Conservation (phyloP, 2,888 invertebrate genomes). For the Amiota communis region DNA sequence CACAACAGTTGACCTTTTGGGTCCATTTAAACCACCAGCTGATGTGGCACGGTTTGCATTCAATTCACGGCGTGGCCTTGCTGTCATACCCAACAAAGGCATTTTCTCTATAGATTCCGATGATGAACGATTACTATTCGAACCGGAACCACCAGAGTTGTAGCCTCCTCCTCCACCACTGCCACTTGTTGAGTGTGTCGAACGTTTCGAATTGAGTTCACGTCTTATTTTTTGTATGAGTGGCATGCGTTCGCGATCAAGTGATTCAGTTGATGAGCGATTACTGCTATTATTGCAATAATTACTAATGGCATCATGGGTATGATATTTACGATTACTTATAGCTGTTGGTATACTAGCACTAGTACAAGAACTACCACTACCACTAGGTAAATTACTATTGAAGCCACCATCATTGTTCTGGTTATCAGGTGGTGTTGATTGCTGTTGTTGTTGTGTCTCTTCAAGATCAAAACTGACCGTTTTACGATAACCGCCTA, state of each 20-base stretch:
- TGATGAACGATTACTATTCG: slow-evolving; percentile 66
- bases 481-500: slow-evolving; percentile 68
- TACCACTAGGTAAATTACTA: background rate
- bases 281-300: slow-evolving; percentile 45
- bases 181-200: slow-evolving; percentile 53
- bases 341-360: slow-evolving; percentile 26
- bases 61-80: slow-evolving; percentile 59
- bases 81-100: slow-evolving; percentile 52
- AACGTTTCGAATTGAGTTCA: slow-evolving; percentile 63
- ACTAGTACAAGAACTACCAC: background rate
- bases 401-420: background rate
- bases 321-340: slow-evolving; percentile 66
- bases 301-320: slow-evolving; percentile 68
- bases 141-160: slow-evolving; percentile 63
- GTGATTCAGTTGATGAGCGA: slow-evolving; percentile 60
- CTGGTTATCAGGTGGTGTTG: background rate
- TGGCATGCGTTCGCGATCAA: slow-evolving; percentile 56
- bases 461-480: slow-evolving; percentile 72
- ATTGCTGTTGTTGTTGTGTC: slow-evolving; percentile 28
- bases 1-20: slow-evolving; percentile 58
- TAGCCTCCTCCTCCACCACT: slow-evolving; percentile 44
- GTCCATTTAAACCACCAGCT: slow-evolving; percentile 42
- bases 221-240: slow-evolving; percentile 67
- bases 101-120: slow-evolving; percentile 66
- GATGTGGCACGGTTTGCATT: slow-evolving; percentile 67